Evolutionary conservation across 1,140 invertebrate genomes (phyloP).

Genomic region (Trissolcus basalis): DNA sequence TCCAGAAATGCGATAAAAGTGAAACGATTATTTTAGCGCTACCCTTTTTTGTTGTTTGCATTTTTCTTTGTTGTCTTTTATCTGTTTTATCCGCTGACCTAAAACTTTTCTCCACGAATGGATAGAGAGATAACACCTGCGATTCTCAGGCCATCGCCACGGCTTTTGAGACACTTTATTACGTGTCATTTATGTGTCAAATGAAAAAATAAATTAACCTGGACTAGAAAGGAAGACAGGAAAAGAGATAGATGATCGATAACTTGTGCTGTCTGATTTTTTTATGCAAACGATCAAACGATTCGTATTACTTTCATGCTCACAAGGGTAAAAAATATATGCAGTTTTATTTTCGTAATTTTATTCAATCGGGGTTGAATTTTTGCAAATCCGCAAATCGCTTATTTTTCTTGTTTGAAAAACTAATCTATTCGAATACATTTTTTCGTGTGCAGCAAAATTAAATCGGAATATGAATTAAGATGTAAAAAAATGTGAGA

Average conservation of each 20-base stretch:
- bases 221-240: constrained; percentile 3
- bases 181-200: constrained; percentile 2
- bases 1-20: too few relatives aligned
- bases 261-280: not conserved
- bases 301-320: not conserved
- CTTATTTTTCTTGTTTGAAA: too few relatives aligned
- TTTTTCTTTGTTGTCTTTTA: not conserved
- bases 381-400: too few relatives aligned
- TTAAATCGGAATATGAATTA: too few relatives aligned
- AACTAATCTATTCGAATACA: too few relatives aligned
- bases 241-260: not conserved
- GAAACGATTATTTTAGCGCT: too few relatives aligned
- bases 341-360: too few relatives aligned
- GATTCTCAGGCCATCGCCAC: not conserved
- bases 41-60: not conserved
- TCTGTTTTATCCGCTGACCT: constrained; percentile 17
- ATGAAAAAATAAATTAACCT: constrained; percentile 4
- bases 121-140: not conserved
- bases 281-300: not conserved
- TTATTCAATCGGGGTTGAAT: too few relatives aligned
- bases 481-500: too few relatives aligned
- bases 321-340: too few relatives aligned
- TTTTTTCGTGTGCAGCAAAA: too few relatives aligned
- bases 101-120: constrained; percentile 6
- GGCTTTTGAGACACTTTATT: constrained; percentile 4